A percentile compares a stretch with the other conserved stretches of the same genome.
Evolutionary conservation across 2,113 vertebrate species (phyloP).

Genomic region (Potamarius usumacintae): DNA sequence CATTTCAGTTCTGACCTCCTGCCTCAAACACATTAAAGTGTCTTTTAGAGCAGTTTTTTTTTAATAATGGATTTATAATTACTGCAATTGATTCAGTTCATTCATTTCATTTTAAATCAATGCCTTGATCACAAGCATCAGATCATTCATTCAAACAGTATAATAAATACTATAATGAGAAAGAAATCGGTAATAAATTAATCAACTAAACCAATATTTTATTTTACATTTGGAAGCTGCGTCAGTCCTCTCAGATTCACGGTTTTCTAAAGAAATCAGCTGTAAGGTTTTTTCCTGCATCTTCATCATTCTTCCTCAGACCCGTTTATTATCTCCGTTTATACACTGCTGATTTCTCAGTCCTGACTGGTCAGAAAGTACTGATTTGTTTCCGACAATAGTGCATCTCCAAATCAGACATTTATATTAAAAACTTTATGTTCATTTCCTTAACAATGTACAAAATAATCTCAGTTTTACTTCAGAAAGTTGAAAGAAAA

Average conservation of each 20-base stretch:
- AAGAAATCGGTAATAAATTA: not conserved
- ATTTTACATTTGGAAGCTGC: not conserved
- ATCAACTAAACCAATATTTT: not conserved
- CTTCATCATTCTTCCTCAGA: not conserved
- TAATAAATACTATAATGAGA: not conserved
- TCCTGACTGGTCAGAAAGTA: not conserved
- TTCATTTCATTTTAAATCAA: not conserved
- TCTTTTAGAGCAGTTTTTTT: not conserved
- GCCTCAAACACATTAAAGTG: not conserved
- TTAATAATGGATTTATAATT: not conserved
- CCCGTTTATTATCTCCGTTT: not conserved
- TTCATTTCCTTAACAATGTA: not conserved
- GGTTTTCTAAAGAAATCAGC: not conserved
- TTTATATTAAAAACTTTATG: not conserved
- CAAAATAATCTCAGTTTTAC: not conserved
- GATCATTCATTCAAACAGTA: not conserved
- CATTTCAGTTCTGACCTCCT: not conserved
- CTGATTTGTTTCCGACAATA: not conserved
- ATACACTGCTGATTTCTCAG: not conserved
- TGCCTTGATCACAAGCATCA: not conserved
- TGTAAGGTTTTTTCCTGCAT: not conserved
- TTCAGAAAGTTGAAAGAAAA: not conserved
- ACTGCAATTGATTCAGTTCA: not conserved
- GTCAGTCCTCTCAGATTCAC: not conserved
- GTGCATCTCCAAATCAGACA: not conserved